Conservation (phyloP, 2,888 invertebrate species). For the Tanytarsus gracilentus region DNA sequence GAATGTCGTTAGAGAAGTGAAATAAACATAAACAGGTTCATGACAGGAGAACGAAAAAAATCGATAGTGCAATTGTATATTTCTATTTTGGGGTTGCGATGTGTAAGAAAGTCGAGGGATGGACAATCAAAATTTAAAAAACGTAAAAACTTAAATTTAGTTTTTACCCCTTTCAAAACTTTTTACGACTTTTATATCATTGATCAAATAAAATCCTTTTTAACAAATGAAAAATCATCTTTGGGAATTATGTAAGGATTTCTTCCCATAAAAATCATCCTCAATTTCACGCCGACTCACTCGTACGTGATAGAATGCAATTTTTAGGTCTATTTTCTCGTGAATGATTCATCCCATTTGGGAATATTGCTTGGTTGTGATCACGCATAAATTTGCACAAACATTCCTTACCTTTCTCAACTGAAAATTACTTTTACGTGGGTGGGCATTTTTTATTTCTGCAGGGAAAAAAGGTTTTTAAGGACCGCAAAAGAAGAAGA, state of each 20-base stretch:
- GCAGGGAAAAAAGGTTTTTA: too few species aligned
- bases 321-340: neutral
- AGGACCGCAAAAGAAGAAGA: too few species aligned
- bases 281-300: neutral
- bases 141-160: too few species aligned
- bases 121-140: too few species aligned
- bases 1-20: neutral
- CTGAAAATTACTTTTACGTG: neutral
- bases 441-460: neutral
- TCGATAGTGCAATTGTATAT: conserved; percentile 7
- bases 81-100: neutral
- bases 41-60: conserved; percentile 16
- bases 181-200: neutral
- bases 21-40: conserved; percentile 28
- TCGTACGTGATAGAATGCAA: conserved; percentile 23
- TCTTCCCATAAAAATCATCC: too few species aligned
- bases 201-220: conserved; percentile 16
- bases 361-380: conserved; percentile 12
- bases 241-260: neutral
- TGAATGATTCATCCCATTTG: conserved; percentile 12
- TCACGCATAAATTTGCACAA: conserved; percentile 7
- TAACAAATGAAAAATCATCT: neutral
- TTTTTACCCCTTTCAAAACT: too few species aligned
- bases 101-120: too few species aligned
- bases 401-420: conserved; percentile 25